phyloP scores from a whole-genome alignment of 2,113 vertebrate species.

The Ceratotherium simum region DNA sequence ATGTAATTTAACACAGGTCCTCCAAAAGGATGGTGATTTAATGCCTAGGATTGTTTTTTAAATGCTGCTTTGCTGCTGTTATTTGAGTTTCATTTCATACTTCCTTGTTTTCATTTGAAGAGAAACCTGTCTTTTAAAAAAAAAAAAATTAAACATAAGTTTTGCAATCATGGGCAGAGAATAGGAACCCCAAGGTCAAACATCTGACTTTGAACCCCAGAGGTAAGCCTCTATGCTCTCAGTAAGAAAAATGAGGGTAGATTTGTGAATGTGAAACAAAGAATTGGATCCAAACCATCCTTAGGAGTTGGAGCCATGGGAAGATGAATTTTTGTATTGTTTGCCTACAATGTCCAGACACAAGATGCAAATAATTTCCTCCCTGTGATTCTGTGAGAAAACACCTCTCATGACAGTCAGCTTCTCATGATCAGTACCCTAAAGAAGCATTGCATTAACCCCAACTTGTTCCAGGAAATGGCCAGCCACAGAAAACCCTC shows the following conservation, averaged over 20 bases:
- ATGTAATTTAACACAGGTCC: constrained; percentile 70
- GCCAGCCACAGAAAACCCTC: not conserved
- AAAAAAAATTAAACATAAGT: constrained; percentile 8
- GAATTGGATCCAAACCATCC: not conserved
- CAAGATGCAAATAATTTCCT: not conserved
- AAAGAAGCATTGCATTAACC: not conserved
- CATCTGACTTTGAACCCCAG: not conserved
- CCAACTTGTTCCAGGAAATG: not conserved
- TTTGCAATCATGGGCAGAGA: not conserved
- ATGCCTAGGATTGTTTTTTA: not conserved
- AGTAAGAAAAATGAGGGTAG: not conserved
- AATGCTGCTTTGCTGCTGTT: not conserved
- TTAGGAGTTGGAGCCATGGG: not conserved
- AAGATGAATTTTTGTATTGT: not conserved
- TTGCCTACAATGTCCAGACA: not conserved
- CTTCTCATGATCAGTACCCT: not conserved
- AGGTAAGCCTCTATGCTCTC: not conserved
- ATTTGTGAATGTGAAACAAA: not conserved
- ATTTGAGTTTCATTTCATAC: not conserved
- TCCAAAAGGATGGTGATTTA: constrained; percentile 58
- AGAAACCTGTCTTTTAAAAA: constrained; percentile 24
- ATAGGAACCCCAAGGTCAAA: not conserved
- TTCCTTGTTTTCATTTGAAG: constrained; percentile 32
- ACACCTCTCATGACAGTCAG: not conserved
- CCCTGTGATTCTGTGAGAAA: not conserved